Evolutionary conservation across 2,797 vertebrate genomes (phyloP).

Genomic region (Erethizon dorsatum): DNA sequence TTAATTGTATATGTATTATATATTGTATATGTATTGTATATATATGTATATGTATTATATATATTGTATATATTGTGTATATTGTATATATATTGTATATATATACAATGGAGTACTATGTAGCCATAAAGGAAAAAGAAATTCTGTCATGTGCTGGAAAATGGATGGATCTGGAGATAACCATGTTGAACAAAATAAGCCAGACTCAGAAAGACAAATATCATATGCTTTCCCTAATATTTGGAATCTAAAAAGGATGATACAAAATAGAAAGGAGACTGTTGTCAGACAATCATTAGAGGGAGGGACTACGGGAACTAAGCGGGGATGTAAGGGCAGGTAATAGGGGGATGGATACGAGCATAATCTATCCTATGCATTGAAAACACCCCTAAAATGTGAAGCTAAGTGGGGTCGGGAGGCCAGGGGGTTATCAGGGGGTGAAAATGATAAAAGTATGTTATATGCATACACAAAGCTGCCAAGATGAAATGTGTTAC

Average conservation of each 20-base stretch:
- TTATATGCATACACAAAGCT: background rate
- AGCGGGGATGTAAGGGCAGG: background rate
- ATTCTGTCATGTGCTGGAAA: background rate
- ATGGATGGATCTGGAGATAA: background rate
- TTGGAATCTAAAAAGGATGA: background rate
- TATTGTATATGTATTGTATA: no score
- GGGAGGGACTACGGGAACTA: background rate
- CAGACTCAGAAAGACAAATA: background rate
- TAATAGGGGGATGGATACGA: background rate
- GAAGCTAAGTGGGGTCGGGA: background rate
- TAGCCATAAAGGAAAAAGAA: background rate
- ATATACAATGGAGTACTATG: no score
- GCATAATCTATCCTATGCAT: background rate
- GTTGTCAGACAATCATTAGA: background rate
- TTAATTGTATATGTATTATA: no score
- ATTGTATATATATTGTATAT: no score
- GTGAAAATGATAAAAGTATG: no score
- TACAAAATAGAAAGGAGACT: background rate
- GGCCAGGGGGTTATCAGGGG: fast-evolving
- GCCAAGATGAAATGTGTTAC: background rate
- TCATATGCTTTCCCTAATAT: background rate
- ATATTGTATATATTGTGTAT: no score
- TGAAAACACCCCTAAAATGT: background rate
- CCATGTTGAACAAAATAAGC: background rate
- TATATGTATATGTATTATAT: no score